A percentile compares a stretch with the other conserved stretches of the same genome.
Evolutionary conservation across 2,113 vertebrate species (phyloP).

Genomic region (Perognathus longimembris): DNA sequence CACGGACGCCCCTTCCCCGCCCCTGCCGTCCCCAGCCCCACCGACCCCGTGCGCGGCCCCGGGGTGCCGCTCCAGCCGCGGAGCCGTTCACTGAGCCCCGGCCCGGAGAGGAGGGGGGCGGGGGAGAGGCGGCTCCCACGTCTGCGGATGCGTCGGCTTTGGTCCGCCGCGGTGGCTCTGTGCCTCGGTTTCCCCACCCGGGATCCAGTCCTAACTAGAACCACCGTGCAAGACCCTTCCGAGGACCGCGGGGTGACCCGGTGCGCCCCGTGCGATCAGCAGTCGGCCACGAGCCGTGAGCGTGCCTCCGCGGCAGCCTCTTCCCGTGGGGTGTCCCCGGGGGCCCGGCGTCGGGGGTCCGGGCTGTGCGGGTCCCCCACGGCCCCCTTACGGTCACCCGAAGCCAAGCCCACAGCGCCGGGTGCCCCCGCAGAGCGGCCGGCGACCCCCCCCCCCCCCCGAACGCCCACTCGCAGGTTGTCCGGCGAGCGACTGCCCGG

Average conservation of each 20-base stretch:
- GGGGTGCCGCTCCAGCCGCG: background rate
- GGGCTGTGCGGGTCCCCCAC: rapidly evolving
- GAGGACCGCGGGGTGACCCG: rapidly evolving
- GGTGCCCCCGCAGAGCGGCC: rapidly evolving
- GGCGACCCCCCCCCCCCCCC: background rate
- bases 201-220: rapidly evolving
- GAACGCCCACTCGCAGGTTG: conserved; percentile 68
- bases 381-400: rapidly evolving
- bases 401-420: rapidly evolving
- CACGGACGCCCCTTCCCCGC: too few species aligned
- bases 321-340: rapidly evolving
- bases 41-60: too few species aligned
- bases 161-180: background rate
- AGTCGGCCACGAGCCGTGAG: rapidly evolving
- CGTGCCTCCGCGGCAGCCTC: rapidly evolving
- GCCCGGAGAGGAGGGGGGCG: background rate
- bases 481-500: conserved; percentile 69
- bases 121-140: background rate
- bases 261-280: too few species aligned
- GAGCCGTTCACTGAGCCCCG: background rate
- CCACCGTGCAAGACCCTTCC: rapidly evolving
- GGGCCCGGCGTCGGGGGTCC: rapidly evolving
- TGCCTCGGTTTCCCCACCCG: background rate
- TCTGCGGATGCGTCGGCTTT: rapidly evolving
- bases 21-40: too few species aligned